phyloP scores from a whole-genome alignment of 2,113 vertebrate genomes.

The Pelvicachromis taeniatus region DNA sequence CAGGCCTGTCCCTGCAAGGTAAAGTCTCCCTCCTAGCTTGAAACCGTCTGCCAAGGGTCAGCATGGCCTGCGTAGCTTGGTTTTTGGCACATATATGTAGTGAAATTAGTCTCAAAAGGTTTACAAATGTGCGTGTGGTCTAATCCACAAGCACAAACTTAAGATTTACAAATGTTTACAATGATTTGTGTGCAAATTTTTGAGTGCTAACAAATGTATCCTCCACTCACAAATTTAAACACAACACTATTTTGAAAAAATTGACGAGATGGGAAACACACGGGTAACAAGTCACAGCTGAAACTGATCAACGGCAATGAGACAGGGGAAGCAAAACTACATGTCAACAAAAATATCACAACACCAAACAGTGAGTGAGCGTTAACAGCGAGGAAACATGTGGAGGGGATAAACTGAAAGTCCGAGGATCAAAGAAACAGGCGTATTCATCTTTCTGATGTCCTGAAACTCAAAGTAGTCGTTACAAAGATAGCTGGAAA shows the following conservation, averaged over 20 bases:
- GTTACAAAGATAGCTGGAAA: neutral
- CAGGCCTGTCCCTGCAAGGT: neutral
- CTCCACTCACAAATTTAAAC: neutral
- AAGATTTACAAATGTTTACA: neutral
- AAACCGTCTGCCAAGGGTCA: rapidly evolving
- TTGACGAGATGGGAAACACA: neutral
- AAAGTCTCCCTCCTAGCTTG: neutral
- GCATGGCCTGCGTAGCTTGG: neutral
- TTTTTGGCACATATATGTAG: neutral
- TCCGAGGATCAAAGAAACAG: neutral
- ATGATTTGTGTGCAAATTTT: neutral
- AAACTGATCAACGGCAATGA: neutral
- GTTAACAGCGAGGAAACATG: neutral
- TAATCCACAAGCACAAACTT: neutral
- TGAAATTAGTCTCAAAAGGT: neutral
- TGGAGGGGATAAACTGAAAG: rapidly evolving
- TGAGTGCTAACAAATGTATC: neutral
- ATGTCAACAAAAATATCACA: rapidly evolving
- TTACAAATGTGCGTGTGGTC: neutral
- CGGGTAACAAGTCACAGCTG: neutral
- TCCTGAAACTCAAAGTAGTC: neutral
- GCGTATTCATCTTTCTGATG: neutral
- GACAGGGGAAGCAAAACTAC: neutral
- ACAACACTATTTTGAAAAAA: neutral
- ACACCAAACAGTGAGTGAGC: neutral